phyloP scores from a whole-genome alignment of 2,113 vertebrate species.

The Sinosuthora webbiana region DNA sequence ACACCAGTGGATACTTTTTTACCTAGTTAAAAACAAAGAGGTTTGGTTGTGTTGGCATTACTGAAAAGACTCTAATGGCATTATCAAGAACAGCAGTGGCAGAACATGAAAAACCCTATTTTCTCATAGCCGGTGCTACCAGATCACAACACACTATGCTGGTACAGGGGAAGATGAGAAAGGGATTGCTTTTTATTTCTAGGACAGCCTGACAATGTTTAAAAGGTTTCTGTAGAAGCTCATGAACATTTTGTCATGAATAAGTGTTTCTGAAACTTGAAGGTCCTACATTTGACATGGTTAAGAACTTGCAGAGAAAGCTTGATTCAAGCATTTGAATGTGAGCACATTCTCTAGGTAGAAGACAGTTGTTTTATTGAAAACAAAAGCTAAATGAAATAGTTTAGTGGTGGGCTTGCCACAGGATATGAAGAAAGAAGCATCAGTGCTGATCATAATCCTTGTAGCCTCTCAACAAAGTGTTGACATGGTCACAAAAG shows the following conservation, averaged over 20 bases:
- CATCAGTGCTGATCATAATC: background rate
- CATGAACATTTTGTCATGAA: background rate
- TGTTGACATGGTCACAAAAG: background rate
- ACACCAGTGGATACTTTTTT: background rate
- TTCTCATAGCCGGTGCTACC: background rate
- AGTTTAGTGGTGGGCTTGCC: background rate
- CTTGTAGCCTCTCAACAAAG: background rate
- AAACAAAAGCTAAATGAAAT: background rate
- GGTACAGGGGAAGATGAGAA: background rate
- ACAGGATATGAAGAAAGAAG: background rate
- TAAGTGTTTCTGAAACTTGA: background rate
- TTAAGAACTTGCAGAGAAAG: background rate
- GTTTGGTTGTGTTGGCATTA: background rate
- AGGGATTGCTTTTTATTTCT: background rate
- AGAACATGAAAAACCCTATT: background rate
- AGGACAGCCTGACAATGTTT: background rate
- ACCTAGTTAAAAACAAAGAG: background rate
- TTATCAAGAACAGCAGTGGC: background rate
- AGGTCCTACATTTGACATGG: fast-evolving
- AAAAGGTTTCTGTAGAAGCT: background rate
- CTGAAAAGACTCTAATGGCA: background rate
- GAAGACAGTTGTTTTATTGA: background rate
- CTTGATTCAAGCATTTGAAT: background rate
- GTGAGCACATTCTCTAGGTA: background rate
- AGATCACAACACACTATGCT: background rate